Evolutionary conservation across 2,888 invertebrate species (phyloP), one percentile per base, ranked within the genome.

Genomic region (Tinea pellionella): DNA sequence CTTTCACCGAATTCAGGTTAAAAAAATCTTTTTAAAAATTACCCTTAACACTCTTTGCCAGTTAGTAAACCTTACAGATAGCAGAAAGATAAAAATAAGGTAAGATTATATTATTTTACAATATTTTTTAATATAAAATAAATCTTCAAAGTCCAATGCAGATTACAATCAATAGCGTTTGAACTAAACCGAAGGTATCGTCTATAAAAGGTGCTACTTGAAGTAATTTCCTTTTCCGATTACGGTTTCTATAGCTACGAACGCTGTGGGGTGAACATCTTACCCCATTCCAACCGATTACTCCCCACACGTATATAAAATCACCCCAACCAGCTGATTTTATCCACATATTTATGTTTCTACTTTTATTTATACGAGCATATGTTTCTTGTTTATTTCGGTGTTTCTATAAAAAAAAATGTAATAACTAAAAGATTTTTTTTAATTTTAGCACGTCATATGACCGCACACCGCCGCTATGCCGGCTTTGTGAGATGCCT

Each of bases 311-410:
- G 9, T 13, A n/a, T 32, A 13, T 13, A 30, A 53, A 16, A 24
- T 24, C n/a, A n/a, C 29, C 55, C 55, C 9, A 32, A 15, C n/a
- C 57, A 57, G 57, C 57, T 57, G 57, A 57, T 57, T 57, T 57
- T 32, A 32, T 57, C 32, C 57, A 57, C 19, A 18, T 53, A 53
- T 53, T 53, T 53, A 53, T 24, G 19, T 57, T 32, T 30, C 15
- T 18, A 47, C 47, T 18, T n/a, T 55, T 24, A 55, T 13, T 8
- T 24, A 19, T 13, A n/a, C 13, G 9, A 32, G 16, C 57, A 57
- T 16, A 55, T 32, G 57, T 57, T 57, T 57, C 29, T 57, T 24
- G 29, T 19, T 19, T 19, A 47, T 37, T 37, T 13, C n/a, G 8
- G 15, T 13, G 13, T 47, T 47, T 47, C 9, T 15, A 8, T 42